These are phyloP conservation scores for Actinia tenebrosa DNA, from an alignment of 64 coral and sea anemone genomes.

Conservation along the genomic window DNA sequence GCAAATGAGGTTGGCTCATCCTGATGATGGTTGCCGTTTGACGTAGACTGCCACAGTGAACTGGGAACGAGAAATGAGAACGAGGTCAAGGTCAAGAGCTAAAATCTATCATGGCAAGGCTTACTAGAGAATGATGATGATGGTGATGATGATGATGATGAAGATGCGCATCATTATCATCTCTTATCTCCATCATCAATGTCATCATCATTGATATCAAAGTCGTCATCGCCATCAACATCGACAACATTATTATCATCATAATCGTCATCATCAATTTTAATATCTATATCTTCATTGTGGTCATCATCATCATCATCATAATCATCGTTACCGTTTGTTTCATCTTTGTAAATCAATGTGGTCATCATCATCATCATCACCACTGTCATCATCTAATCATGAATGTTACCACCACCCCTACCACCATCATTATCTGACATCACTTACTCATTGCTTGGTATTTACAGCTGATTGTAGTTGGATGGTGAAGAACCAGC, in stretches of 20 bases:
- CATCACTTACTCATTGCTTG: conserved; percentile 95
- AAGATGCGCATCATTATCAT: no score
- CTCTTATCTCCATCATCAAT: no score
- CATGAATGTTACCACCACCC: not conserved
- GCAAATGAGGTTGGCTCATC: conserved; percentile 84
- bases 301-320: no score
- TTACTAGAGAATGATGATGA: not conserved
- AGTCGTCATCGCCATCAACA: no score
- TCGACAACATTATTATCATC: no score
- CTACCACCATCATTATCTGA: not conserved
- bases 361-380: not conserved
- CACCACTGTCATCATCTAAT: not conserved
- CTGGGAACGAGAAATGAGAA: conserved; percentile 31
- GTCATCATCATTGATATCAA: not conserved
- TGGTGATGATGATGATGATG: not conserved
- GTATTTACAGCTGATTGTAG: conserved; percentile 97
- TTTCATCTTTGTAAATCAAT: not conserved
- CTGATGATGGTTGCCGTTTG: conserved; percentile 93
- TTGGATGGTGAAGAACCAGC: conserved; percentile 88
- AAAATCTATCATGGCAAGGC: not conserved
- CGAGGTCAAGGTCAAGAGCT: not conserved
- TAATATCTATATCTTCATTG: no score
- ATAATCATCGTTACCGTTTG: not conserved
- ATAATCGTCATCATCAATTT: not conserved
- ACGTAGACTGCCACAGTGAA: conserved; percentile 87